Conservation (phyloP, 30 jellyfish, hydroid and myxozoan genomes). For the Aurelia sp. region DNA sequence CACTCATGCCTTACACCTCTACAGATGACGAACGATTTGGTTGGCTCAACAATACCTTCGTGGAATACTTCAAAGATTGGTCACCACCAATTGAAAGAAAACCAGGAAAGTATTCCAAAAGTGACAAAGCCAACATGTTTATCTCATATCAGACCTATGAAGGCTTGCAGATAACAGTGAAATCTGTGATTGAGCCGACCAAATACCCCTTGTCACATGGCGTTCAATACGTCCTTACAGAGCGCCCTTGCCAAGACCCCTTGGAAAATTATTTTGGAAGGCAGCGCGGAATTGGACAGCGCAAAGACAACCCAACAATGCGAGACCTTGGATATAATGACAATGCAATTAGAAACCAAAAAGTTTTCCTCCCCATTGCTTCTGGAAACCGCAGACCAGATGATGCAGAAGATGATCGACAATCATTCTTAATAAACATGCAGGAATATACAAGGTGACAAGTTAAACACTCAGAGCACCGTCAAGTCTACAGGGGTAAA, state of each 20-base stretch:
- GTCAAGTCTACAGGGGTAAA: too few species aligned
- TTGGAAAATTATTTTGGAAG: neutral
- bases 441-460: too few species aligned
- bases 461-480: too few species aligned
- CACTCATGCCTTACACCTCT: conserved; percentile 25
- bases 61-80: conserved; percentile 26
- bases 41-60: conserved; percentile 38
- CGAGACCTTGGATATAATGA: conserved; percentile 8
- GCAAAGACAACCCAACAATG: conserved; percentile 23
- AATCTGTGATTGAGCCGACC: neutral
- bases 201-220: too few species aligned
- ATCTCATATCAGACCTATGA: conserved; percentile 45
- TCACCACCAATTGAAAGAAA: conserved; percentile 15
- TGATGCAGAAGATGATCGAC: neutral
- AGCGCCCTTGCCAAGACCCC: too few species aligned
- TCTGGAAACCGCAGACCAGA: conserved; percentile 8
- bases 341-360: conserved; percentile 12
- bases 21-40: conserved; percentile 37
- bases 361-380: conserved; percentile 7
- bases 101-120: conserved; percentile 33
- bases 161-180: conserved; percentile 43
- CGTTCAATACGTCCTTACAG: too few species aligned
- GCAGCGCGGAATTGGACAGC: neutral
- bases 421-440: too few species aligned
- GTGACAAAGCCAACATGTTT: conserved; percentile 35